A percentile compares a stretch with the other conserved stretches of the same genome.
Evolutionary conservation across 2,888 invertebrate genomes (phyloP).

Genomic region (Caenorhabditis macrosperma): DNA sequence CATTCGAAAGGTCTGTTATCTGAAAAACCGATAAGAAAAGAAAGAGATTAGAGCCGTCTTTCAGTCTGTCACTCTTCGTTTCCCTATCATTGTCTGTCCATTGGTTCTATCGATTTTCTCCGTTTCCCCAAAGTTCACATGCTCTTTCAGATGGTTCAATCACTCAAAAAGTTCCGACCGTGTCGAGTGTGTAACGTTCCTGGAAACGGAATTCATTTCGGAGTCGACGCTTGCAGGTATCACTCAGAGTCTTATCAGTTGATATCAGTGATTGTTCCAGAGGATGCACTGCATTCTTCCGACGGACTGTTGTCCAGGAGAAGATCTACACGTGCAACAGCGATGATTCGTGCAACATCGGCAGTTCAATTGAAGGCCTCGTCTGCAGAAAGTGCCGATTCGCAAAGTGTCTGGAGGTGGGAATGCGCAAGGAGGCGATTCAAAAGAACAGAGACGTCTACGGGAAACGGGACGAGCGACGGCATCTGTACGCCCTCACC

Average conservation of each 20-base stretch:
- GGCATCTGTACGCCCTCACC: not conserved
- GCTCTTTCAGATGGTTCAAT: not conserved
- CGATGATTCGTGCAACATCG: conserved; percentile 67
- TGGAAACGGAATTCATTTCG: conserved; percentile 51
- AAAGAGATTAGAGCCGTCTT: no score
- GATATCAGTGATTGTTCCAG: conserved; percentile 30
- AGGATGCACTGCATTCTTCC: conserved; percentile 77
- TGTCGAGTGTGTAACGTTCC: conserved; percentile 32
- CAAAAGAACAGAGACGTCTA: conserved; percentile 60
- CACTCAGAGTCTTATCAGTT: not conserved
- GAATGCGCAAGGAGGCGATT: conserved; percentile 72
- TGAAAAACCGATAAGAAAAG: no score
- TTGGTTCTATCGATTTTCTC: not conserved
- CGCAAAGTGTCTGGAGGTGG: conserved; percentile 67
- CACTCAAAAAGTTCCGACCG: conserved; percentile 3
- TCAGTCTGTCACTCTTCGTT: not conserved
- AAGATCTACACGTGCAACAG: conserved; percentile 71
- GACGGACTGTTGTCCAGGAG: conserved; percentile 72
- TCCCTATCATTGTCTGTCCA: not conserved
- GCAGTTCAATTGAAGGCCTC: conserved; percentile 65
- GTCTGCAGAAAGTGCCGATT: conserved; percentile 76
- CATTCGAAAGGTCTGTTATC: no score
- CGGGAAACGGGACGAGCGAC: conserved; percentile 43
- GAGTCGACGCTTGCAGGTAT: conserved; percentile 49
- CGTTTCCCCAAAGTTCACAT: conserved; percentile 3